A percentile compares a stretch with the other conserved stretches of the same genome.
Conservation (phyloP, 2,888 invertebrate species). For the Nowickia ferox region DNA sequence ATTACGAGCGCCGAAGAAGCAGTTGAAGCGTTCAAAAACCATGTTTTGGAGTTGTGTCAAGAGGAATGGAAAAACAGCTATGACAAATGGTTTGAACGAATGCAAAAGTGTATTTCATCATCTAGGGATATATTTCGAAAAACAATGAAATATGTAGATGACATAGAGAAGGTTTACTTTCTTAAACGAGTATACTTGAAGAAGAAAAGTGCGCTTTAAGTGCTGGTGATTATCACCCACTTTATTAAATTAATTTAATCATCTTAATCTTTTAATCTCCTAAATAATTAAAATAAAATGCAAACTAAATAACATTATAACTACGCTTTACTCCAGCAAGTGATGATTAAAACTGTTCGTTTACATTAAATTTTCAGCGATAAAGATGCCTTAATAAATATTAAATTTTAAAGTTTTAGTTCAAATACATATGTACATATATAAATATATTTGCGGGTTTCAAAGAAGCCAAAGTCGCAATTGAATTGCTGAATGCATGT, state of each 20-base stretch:
- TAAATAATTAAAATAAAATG: constrained; percentile 5
- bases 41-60: no score
- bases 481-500: neutral
- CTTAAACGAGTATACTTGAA: no score
- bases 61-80: no score
- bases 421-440: neutral
- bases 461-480: constrained; percentile 11
- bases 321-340: neutral
- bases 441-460: constrained; percentile 18
- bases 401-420: constrained; percentile 18
- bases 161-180: no score
- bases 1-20: no score
- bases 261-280: neutral
- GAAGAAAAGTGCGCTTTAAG: no score
- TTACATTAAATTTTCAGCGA: constrained; percentile 5
- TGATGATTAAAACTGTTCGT: constrained; percentile 5
- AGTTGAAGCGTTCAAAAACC: no score
- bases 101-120: no score
- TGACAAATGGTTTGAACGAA: no score
- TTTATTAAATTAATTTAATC: neutral
- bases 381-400: constrained; percentile 15
- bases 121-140: no score
- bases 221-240: neutral
- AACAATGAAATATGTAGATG: no score
- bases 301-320: neutral